Evolutionary conservation across 2,113 vertebrate genomes (phyloP), one percentile per base, ranked within the genome.

Genomic region (Phyllopteryx taeniolatus): DNA sequence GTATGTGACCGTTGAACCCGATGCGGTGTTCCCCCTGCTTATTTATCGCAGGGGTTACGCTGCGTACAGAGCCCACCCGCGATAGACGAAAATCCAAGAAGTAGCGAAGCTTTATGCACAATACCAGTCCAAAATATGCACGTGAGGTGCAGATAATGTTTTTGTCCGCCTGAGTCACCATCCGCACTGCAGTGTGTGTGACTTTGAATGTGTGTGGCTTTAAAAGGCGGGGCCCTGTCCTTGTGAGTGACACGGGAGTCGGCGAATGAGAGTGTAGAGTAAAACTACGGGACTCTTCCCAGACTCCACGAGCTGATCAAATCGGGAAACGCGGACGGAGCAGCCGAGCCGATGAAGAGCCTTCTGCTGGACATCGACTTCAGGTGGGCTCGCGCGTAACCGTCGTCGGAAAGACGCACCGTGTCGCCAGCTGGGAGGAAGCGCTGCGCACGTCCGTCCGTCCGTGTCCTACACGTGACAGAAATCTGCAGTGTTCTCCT

Each of bases 351-450:
- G 0, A 80, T 95, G 79, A 95, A 88, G 90, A 98, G 95, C 86
- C 93, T 98, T 66, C 89, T 98, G 81, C 85, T 99, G 86, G 97
- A 98, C 91, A 97, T 98, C 81, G 97, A 99, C 91, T 96, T 95
- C 91, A 96, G 97, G 98, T 98, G 74, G 59, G 75, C 63, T 47
- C 66, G 2, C n/a, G 10, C n/a, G n/a, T 54, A 47, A 49, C 15
- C 15, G 47, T 49, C 47, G 27, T 15, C 51, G 2, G 46, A 15
- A 49, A 49, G 15, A 53, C n/a, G 19, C n/a, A 1, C 46, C 46
- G 11, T 3, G 7, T 49, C 4, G 47, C 20, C 49, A 53, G 6
- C 49, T 20, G 19, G 8, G 49, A 27, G 49, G 20, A 8, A 19
- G 19, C 0, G 19, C 8, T n/a, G 51, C n/a, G 51, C 13, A 4